A percentile compares a stretch with the other conserved stretches of the same genome.
Conservation (phyloP, 1,140 invertebrate genomes). For the Caenorhabditis brenneri region DNA sequence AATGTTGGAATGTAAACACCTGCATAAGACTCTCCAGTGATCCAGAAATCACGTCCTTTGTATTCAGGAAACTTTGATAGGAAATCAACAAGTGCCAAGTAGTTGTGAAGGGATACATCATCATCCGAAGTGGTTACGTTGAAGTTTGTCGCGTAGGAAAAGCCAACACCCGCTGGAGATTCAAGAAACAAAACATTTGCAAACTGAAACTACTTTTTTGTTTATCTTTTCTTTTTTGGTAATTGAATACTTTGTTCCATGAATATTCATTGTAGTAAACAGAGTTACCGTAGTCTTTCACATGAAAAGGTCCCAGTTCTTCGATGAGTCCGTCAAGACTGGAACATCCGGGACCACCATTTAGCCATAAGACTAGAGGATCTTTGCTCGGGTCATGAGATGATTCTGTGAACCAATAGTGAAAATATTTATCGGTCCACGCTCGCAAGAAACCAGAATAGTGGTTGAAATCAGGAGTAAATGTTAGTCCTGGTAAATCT, state of each 20-base stretch:
- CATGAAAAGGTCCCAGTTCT: constrained; percentile 73
- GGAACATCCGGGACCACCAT: constrained; percentile 75
- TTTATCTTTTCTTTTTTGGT: not conserved
- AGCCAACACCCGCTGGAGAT: constrained; percentile 74
- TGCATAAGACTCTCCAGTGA: constrained; percentile 72
- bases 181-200: constrained; percentile 79
- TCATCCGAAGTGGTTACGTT: constrained; percentile 72
- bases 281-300: constrained; percentile 66
- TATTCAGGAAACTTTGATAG: constrained; percentile 74
- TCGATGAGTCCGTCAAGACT: constrained; percentile 73
- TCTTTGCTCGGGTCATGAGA: constrained; percentile 71
- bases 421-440: constrained; percentile 29
- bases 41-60: constrained; percentile 70
- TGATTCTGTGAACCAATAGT: constrained; percentile 72
- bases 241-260: constrained; percentile 72
- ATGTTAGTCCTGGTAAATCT: constrained; percentile 48
- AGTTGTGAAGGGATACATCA: constrained; percentile 61
- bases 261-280: constrained; percentile 71
- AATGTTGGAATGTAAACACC: constrained; percentile 73
- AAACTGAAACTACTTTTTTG: constrained; percentile 73
- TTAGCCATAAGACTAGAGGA: constrained; percentile 74
- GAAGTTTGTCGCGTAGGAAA: constrained; percentile 72
- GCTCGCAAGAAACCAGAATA: constrained; percentile 53
- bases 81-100: constrained; percentile 66
- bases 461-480: constrained; percentile 47